Conservation (phyloP, 2,797 vertebrate species). For the Loriculus beryllinus region DNA sequence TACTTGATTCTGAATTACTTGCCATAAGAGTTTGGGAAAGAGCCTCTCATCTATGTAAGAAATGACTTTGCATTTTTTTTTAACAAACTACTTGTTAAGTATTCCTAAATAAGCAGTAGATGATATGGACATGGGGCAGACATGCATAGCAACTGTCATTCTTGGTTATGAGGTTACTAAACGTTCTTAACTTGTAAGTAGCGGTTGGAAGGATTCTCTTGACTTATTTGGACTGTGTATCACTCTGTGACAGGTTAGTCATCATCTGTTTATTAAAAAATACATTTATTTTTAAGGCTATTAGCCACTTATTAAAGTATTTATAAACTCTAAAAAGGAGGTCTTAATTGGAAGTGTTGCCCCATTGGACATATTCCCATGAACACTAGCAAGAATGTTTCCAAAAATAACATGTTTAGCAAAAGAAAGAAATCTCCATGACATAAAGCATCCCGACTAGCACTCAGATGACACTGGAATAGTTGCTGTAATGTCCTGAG, state of each 20-base stretch:
- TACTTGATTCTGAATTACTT: neutral
- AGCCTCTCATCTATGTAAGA: neutral
- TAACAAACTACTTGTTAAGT: neutral
- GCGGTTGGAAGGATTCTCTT: neutral
- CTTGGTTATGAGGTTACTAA: neutral
- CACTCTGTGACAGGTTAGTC: neutral
- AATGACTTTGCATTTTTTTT: neutral
- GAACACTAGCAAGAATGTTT: neutral
- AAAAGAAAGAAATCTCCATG: neutral
- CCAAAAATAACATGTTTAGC: constrained; percentile 11
- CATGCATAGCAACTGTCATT: neutral
- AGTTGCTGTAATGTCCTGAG: neutral
- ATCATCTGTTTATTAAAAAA: neutral
- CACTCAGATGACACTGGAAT: neutral
- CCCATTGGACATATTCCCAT: neutral
- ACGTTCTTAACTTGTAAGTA: neutral
- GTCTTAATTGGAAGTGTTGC: constrained; percentile 22
- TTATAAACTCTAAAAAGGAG: neutral
- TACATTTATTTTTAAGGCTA: neutral
- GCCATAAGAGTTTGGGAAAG: neutral
- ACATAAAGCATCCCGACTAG: neutral
- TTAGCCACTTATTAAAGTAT: neutral
- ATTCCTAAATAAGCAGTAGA: neutral
- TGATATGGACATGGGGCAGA: neutral
- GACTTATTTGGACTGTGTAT: neutral